phyloP scores from a whole-genome alignment of 2,113 vertebrate species.

The Sebastes schlegelii region DNA sequence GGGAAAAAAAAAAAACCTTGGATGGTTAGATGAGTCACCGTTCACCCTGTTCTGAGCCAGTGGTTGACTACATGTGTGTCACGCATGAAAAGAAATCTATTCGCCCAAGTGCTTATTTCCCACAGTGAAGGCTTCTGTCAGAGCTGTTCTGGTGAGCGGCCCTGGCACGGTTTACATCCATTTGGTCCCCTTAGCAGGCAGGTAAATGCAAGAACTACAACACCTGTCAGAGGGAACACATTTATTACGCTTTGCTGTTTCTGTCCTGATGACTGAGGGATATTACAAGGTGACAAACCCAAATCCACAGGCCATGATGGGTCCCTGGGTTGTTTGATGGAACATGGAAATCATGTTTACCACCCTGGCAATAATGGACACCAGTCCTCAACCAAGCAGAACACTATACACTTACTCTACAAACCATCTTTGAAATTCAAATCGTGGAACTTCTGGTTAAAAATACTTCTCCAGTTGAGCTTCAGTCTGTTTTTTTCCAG shows the following conservation, averaged over 20 bases:
- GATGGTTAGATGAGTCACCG: conserved; percentile 65
- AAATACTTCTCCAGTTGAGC: not conserved
- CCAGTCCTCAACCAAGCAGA: conserved; percentile 24
- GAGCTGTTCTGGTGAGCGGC: conserved; percentile 52
- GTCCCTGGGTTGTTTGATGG: not conserved
- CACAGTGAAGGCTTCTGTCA: conserved; percentile 68
- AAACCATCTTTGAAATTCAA: conserved; percentile 14
- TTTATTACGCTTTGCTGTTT: conserved; percentile 34
- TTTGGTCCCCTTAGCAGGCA: conserved; percentile 40
- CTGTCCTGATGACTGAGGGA: conserved; percentile 22
- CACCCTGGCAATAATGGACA: not conserved
- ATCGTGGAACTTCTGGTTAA: not conserved
- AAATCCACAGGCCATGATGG: conserved; percentile 11
- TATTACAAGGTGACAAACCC: conserved; percentile 46
- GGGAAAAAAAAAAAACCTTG: conserved; percentile 13
- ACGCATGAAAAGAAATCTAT: conserved; percentile 62
- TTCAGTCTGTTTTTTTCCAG: not conserved
- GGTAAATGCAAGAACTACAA: conserved; percentile 56
- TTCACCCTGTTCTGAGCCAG: conserved; percentile 60
- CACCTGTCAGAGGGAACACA: conserved; percentile 26
- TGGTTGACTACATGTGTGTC: conserved; percentile 60
- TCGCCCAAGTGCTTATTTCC: conserved; percentile 61
- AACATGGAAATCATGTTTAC: conserved; percentile 34
- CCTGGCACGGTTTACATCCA: conserved; percentile 39
- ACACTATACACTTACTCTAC: not conserved